Conservation (phyloP, 2,797 vertebrate species). For the Salmo trutta region DNA sequence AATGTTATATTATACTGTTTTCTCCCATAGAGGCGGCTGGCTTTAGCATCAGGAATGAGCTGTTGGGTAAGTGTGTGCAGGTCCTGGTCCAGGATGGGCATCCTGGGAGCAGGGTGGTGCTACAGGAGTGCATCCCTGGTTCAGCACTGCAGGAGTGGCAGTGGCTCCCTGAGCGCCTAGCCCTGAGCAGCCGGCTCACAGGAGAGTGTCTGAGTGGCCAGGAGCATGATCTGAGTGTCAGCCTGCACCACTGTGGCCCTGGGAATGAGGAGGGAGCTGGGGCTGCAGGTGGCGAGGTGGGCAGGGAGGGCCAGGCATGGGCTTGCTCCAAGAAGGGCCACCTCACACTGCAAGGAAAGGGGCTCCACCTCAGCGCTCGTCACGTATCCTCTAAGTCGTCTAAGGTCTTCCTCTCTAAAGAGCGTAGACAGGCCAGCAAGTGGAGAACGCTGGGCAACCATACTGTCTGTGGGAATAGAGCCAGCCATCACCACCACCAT, state of each 20-base stretch:
- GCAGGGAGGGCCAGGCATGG: slow-evolving; percentile 75
- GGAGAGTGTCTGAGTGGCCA: slow-evolving; percentile 77
- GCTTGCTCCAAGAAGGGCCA: slow-evolving; percentile 84
- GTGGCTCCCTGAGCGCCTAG: slow-evolving; percentile 65
- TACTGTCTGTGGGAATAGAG: slow-evolving; percentile 72
- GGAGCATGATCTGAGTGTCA: slow-evolving; percentile 66
- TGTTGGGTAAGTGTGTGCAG: slow-evolving; percentile 77
- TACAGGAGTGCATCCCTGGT: slow-evolving; percentile 66
- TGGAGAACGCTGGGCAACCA: slow-evolving; percentile 79
- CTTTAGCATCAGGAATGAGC: slow-evolving; percentile 80
- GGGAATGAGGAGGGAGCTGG: slow-evolving; percentile 27
- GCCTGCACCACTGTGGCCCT: slow-evolving; percentile 68
- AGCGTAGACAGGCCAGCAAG: slow-evolving; percentile 82
- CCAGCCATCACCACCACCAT: slow-evolving; percentile 25
- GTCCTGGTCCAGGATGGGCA: slow-evolving; percentile 44
- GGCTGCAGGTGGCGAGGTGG: slow-evolving; percentile 40
- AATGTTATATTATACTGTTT: not conserved
- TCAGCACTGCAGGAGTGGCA: slow-evolving; percentile 76
- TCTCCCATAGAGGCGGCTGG: slow-evolving; percentile 56
- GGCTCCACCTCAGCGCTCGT: slow-evolving; percentile 78
- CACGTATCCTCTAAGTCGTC: slow-evolving; percentile 73
- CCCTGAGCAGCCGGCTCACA: slow-evolving; percentile 68
- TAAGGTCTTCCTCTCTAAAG: slow-evolving; percentile 77
- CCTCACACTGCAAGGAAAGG: slow-evolving; percentile 71
- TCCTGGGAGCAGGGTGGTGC: slow-evolving; percentile 52